These are phyloP conservation scores for Mungos mungo DNA, from an alignment of 2,113 vertebrate species.

Conservation along the genomic window DNA sequence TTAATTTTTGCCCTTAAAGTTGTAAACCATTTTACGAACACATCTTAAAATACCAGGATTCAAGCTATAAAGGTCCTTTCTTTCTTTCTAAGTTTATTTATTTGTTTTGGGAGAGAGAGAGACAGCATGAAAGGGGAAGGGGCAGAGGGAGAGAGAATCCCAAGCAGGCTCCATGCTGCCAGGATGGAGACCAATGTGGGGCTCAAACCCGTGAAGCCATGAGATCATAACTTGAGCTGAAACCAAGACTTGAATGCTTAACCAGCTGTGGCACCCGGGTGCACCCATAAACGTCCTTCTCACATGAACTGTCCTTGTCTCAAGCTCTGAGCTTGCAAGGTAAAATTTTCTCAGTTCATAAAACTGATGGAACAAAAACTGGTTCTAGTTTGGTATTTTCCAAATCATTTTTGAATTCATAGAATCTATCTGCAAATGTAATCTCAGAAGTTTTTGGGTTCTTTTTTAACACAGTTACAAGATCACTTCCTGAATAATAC, in stretches of 20 bases:
- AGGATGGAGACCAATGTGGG: too few relatives aligned
- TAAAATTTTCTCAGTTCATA: constrained; percentile 9
- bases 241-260: too few relatives aligned
- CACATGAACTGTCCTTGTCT: neutral
- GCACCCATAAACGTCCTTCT: too few relatives aligned
- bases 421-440: neutral
- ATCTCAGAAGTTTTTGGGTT: neutral
- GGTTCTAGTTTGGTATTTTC: neutral
- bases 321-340: neutral
- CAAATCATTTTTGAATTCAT: constrained; percentile 10
- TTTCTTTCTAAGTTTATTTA: too few relatives aligned
- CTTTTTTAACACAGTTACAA: neutral
- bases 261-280: too few relatives aligned
- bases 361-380: neutral
- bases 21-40: constrained; percentile 22
- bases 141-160: too few relatives aligned
- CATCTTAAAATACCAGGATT: neutral
- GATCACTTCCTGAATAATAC: neutral
- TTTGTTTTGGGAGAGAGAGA: too few relatives aligned
- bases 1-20: neutral
- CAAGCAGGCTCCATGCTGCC: too few relatives aligned
- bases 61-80: neutral
- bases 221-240: too few relatives aligned
- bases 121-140: too few relatives aligned
- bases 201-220: too few relatives aligned